These are phyloP conservation scores for Leuciscus waleckii DNA, from an alignment of 2,797 vertebrate genomes.

Conservation along the genomic window DNA sequence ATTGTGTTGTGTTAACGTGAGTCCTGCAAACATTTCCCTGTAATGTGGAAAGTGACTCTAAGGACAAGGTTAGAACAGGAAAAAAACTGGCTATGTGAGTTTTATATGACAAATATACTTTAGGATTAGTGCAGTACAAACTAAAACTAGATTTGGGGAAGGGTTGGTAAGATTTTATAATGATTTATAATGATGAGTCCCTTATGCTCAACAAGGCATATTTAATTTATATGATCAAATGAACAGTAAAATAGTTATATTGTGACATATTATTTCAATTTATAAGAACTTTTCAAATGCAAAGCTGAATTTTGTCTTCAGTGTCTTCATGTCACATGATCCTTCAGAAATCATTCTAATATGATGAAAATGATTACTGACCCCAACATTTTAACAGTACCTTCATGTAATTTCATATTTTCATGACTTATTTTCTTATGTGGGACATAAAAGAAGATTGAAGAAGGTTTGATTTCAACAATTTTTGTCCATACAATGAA, in stretches of 20 bases:
- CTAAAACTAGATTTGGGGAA: not conserved
- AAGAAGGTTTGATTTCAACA: not conserved
- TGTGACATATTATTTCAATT: not conserved
- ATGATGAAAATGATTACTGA: not conserved
- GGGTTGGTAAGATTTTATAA: no score
- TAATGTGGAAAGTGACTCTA: not conserved
- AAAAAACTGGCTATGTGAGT: not conserved
- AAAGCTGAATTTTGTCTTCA: no score
- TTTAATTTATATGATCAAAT: not conserved
- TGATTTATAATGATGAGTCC: not conserved
- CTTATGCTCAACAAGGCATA: not conserved
- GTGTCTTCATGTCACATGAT: not conserved
- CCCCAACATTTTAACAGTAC: no score
- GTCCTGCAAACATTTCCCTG: slow-evolving; percentile 2
- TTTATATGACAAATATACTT: slow-evolving; percentile 4
- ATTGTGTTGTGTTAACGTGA: not conserved
- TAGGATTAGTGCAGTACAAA: not conserved
- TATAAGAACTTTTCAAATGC: not conserved
- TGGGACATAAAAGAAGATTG: not conserved
- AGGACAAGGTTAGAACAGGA: slow-evolving; percentile 10
- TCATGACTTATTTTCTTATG: not conserved
- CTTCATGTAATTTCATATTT: not conserved
- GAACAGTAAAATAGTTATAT: not conserved
- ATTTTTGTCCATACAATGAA: not conserved
- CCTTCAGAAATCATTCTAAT: not conserved